Base-by-base conservation (phyloP, 2,888 invertebrate genomes). In the Harpalus rufipes region DNA sequence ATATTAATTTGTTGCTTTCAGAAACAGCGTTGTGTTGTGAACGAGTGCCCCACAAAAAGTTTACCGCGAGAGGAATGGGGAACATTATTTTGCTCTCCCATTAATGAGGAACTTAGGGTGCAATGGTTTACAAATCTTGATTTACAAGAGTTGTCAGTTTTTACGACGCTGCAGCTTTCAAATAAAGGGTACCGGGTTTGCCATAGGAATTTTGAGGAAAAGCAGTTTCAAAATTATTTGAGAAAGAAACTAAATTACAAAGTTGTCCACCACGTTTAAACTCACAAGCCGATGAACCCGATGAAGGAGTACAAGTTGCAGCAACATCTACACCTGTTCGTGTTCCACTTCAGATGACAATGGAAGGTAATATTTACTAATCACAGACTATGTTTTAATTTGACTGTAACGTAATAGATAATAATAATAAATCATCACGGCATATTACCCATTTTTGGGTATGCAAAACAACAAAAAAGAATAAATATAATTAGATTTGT, bases 31-130 rank as follows among this genome's bases (percentile, higher is more conserved):
- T 56, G 56, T 56, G 56, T 56, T 56, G 56, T 56, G 56, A 7
- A 56, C 4, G 5, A n/a, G 12, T 56, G 56, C 12, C 56, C 56
- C 10, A 56, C 56, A 56, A 56, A 56, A 56, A 56, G n/a, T 56
- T 56, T 56, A 56, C 56, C 56, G 12, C 56, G 56, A n/a, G 56
- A 56, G 56, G 56, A 56, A 56, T 56, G 56, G 56, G 56, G 56
- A 56, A 56, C 12, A 7, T 56, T 56, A n/a, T 56, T 56, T 56
- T 56, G 56, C n/a, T 56, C 10, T 12, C 56, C 56, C n/a, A 10
- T 56, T n/a, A 56, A 56, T 5, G 56, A 56, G 10, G 56, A 10
- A n/a, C 56, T 56, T n/a, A 10, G 56, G 10, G 56, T n/a, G n/a
- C 56, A 56, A n/a, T 56, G 56, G 56, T n/a, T 56, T 10, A 56